Base-by-base conservation (phyloP, 2,113 vertebrate genomes). In the Pseudorhombus dupliciocellatus region DNA sequence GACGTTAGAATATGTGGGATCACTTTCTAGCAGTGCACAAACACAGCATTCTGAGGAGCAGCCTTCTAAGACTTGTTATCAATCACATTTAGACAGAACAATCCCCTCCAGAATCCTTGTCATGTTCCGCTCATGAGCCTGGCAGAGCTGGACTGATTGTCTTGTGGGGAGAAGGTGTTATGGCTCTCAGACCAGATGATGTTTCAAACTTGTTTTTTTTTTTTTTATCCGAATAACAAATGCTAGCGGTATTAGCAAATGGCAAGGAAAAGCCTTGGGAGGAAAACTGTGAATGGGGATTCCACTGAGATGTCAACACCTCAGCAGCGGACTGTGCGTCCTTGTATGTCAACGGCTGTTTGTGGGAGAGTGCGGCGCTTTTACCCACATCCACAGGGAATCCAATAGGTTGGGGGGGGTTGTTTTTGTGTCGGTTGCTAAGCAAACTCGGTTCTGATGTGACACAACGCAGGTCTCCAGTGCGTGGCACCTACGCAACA, bases 341-440 rank as follows among this genome's bases (percentile, higher is more conserved):
- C 21, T 5, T 63, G 20, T 30, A 12, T 54, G 12, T 37, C 16
- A 16, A 31, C 53, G 30, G 30, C 37, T 20, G 53, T 78, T 34
- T 55, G 63, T 70, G 12, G 21, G 42, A 42, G 54, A 14, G 18
- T 22, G 48, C 42, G n/a, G 18, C 31, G 26, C 9, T 21, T 76
- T 52, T 48, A 48, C 73, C 74, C 57, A 44, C 75, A 77, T 44
- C 75, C 64, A 64, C 69, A 30, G 73, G 53, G 52, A 83, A 89
- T 79, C 78, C 28, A 78, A 77, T 83, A 77, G 53, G 54, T 21
- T 8, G 31, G 31, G 31, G 31, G 9, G 31, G 31, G 11, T n/a
- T n/a, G n/a, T n/a, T 73, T 88, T 78, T 61, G 61, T 79, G 78
- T 69, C 85, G 51, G 88, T 91, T 89, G 87, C 90, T 89, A 90